A percentile compares a stretch with the other conserved stretches of the same genome.
Evolutionary conservation across 1,140 invertebrate species (phyloP).

Genomic region (Sarcophaga peregrina): DNA sequence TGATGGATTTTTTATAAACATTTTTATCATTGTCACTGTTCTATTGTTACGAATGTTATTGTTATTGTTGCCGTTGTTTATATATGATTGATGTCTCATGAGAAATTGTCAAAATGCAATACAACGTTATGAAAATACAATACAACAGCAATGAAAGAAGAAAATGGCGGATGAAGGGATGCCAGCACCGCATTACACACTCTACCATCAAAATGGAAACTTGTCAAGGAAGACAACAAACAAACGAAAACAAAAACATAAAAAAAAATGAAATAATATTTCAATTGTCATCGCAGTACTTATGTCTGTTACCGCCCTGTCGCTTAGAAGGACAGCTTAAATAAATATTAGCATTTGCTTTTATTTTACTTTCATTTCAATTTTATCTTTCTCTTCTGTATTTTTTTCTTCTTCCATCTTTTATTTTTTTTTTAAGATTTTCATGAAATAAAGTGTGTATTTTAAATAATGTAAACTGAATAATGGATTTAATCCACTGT

Average conservation of each 20-base stretch:
- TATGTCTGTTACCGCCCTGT: neutral
- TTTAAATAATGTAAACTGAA: too few relatives aligned
- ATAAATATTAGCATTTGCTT: constrained; percentile 13
- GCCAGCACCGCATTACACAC: neutral
- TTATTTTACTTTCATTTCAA: neutral
- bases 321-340: neutral
- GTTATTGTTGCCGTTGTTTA: constrained; percentile 3
- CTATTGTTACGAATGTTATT: neutral
- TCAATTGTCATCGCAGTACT: neutral
- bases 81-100: constrained; percentile 34
- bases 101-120: constrained; percentile 35
- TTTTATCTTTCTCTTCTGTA: too few relatives aligned
- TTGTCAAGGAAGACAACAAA: too few relatives aligned
- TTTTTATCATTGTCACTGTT: neutral
- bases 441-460: too few relatives aligned
- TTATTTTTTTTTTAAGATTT: too few relatives aligned
- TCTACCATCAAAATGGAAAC: neutral
- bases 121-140: neutral
- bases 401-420: too few relatives aligned
- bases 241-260: too few relatives aligned
- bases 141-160: neutral
- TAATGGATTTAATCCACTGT: neutral
- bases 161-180: neutral
- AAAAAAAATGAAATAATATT: neutral
- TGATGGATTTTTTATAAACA: neutral